These are phyloP conservation scores for Mirounga angustirostris DNA, from an alignment of 2,113 vertebrate genomes.

Conservation along the genomic window DNA sequence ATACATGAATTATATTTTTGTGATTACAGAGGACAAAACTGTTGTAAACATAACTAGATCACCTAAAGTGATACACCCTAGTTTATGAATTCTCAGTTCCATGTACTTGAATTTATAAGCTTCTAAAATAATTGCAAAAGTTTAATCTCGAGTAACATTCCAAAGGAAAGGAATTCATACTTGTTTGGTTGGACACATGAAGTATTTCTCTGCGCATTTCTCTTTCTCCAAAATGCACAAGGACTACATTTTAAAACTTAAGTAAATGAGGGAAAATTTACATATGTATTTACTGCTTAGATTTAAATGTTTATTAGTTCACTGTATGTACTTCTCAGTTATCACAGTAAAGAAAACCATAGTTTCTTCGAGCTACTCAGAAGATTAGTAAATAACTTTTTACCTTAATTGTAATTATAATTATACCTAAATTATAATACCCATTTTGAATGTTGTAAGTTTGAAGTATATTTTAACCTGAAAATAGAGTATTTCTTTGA, in stretches of 20 bases:
- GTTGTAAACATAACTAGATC: not conserved
- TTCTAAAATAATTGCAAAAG: not conserved
- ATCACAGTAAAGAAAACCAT: not conserved
- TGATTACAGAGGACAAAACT: not conserved
- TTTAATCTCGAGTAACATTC: not conserved
- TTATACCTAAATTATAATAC: not conserved
- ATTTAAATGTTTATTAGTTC: not conserved
- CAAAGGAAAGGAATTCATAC: not conserved
- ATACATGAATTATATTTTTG: not conserved
- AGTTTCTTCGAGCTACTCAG: not conserved
- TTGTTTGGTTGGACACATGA: not conserved
- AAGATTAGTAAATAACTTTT: not conserved
- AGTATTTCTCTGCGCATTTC: not conserved
- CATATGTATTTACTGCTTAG: not conserved
- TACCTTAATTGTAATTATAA: not conserved
- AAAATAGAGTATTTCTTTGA: not conserved
- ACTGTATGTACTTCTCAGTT: not conserved
- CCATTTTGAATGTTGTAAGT: not conserved
- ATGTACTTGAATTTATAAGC: not conserved
- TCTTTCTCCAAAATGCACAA: not conserved
- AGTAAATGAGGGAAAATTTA: not conserved
- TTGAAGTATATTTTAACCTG: not conserved
- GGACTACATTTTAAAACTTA: not conserved
- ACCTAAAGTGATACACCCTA: not conserved
- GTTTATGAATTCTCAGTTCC: not conserved